Base-by-base conservation (phyloP, 2,797 vertebrate genomes). In the Sebastes hubbsi region DNA sequence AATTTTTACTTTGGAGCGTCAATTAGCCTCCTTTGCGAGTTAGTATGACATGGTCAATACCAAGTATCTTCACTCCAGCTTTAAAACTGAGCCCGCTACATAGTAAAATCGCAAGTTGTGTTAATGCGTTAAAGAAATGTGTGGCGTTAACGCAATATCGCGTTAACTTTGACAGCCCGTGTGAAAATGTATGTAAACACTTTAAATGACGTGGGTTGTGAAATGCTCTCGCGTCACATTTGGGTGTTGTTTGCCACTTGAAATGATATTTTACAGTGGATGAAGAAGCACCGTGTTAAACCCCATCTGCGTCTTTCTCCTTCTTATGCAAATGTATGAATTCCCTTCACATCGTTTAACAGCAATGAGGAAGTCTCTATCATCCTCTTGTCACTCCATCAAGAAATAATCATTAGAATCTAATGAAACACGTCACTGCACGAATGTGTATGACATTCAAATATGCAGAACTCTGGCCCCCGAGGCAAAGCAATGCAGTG, bases 361-460 rank as follows among this genome's bases (percentile, higher is more conserved):
- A 92, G 88, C 91, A 86, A 92, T 81, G 87, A 90, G 89, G 78
- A 81, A 84, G 90, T 88, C 83, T 90, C 92, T 77, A 87, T 94
- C 92, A 92, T 71, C 83, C 54, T 75, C 91, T 80, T 91, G 92
- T 93, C 95, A 90, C 58, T 92, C 87, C 87, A 88, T 91, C 85
- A 86, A 77, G 75, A 87, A 95, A 95, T 95, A 96, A 96, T 95
- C 93, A 92, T 96, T 95, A 95, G 80, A 94, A 92, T 90, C 88
- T 90, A 92, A 95, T 92, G 87, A 93, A 95, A 93, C 89, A 86
- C 87, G 88, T 89, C 73, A 75, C 74, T 85, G 88, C 88, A 78
- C 89, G 86, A 93, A 89, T 77, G 85, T 85, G 86, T 87, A 94
- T 96, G 95, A 95, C 97, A 97, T 90, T 91, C 95, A 97, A 96